phyloP scores from a whole-genome alignment of 2,888 invertebrate genomes.

The Laspeyria flexula region DNA sequence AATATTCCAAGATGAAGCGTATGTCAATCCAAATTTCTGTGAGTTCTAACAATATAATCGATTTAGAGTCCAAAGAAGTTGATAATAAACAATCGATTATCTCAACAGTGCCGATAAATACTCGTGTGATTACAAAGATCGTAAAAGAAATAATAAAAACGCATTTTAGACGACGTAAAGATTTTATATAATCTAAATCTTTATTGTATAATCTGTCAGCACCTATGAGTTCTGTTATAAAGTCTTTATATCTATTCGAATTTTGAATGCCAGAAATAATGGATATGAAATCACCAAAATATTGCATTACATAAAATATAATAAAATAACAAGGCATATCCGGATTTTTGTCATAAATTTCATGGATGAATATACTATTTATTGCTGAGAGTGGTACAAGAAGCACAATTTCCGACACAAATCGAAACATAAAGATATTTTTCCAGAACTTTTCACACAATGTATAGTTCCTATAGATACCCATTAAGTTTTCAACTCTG shows the following conservation, averaged over 20 bases:
- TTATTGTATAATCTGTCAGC: neutral
- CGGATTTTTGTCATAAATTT: neutral
- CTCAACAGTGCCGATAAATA: neutral
- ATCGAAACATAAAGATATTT: neutral
- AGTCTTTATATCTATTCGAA: neutral
- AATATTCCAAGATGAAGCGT: neutral
- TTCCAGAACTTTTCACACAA: neutral
- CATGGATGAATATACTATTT: neutral
- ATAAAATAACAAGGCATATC: neutral
- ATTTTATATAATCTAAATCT: neutral
- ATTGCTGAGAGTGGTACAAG: neutral
- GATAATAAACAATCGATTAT: neutral
- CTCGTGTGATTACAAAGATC: neutral
- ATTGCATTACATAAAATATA: neutral
- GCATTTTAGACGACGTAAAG: neutral
- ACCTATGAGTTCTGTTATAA: neutral
- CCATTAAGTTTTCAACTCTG: neutral
- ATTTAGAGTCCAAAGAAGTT: neutral
- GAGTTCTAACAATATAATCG: neutral
- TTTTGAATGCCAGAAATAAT: neutral
- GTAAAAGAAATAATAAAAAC: neutral
- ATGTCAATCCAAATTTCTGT: neutral
- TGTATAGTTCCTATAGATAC: neutral
- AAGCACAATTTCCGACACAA: neutral
- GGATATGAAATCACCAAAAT: neutral